Evolutionary conservation across 1,140 invertebrate genomes (phyloP).

Genomic region (Steinernema khuongi): DNA sequence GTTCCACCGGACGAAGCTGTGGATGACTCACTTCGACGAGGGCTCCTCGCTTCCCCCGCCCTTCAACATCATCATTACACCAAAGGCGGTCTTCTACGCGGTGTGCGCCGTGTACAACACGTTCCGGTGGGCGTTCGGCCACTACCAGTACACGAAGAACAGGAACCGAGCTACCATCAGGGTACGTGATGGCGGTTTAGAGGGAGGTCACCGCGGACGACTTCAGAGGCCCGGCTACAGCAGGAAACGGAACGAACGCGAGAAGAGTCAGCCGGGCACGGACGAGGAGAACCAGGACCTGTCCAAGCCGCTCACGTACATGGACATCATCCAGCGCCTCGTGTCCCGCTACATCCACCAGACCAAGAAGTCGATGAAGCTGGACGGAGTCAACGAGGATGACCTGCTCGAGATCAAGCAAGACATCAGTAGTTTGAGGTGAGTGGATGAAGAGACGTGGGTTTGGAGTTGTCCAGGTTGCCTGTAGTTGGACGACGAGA

Average conservation of each 20-base stretch:
- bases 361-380: slow-evolving; percentile 64
- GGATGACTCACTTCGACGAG: slow-evolving; percentile 66
- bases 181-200: slow-evolving; percentile 26
- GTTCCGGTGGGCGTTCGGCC: slow-evolving; percentile 49
- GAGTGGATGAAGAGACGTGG: slow-evolving; percentile 12
- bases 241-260: slow-evolving; percentile 47
- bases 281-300: slow-evolving; percentile 26
- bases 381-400: slow-evolving; percentile 66
- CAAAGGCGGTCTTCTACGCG: slow-evolving; percentile 63
- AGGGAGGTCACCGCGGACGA: not conserved
- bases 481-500: not conserved
- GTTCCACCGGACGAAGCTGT: slow-evolving; percentile 65
- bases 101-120: slow-evolving; percentile 48
- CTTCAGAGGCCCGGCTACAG: slow-evolving; percentile 54
- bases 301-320: slow-evolving; percentile 51
- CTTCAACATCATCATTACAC: slow-evolving; percentile 65
- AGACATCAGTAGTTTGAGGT: slow-evolving; percentile 66
- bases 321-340: slow-evolving; percentile 64
- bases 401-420: slow-evolving; percentile 66
- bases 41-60: slow-evolving; percentile 65
- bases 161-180: slow-evolving; percentile 51
- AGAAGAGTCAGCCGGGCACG: slow-evolving; percentile 24
- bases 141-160: slow-evolving; percentile 50
- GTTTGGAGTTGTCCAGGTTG: no score
- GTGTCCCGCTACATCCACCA: slow-evolving; percentile 64